A percentile compares a stretch with the other conserved stretches of the same genome.
Evolutionary conservation across 2,888 invertebrate species (phyloP).

Genomic region (Elmis aenea): DNA sequence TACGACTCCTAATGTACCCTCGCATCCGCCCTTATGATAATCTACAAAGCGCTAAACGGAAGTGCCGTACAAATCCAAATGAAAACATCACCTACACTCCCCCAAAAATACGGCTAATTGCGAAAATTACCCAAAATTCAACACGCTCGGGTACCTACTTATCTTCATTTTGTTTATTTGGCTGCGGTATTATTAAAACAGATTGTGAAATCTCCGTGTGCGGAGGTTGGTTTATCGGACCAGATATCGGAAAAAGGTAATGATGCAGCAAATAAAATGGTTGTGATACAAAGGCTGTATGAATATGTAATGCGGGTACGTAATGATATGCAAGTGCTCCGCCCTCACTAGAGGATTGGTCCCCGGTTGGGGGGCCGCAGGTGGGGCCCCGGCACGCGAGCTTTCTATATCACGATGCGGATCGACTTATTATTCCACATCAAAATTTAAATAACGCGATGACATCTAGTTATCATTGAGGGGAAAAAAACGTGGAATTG

Average conservation of each 20-base stretch:
- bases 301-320: conserved; percentile 21
- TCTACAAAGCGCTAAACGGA: too few relatives aligned
- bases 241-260: conserved; percentile 24
- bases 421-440: background rate
- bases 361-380: conserved; percentile 27
- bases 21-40: too few relatives aligned
- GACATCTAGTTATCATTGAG: conserved; percentile 1
- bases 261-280: conserved; percentile 31
- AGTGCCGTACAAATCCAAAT: too few relatives aligned
- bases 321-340: conserved; percentile 32
- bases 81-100: too few relatives aligned
- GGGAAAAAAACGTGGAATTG: too few relatives aligned
- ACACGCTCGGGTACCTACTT: too few relatives aligned
- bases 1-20: too few relatives aligned
- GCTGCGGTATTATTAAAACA: too few relatives aligned
- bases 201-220: background rate
- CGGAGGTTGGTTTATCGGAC: background rate
- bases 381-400: conserved; percentile 31
- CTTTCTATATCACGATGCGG: conserved; percentile 6
- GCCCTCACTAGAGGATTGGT: conserved; percentile 30
- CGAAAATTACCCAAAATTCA: too few relatives aligned
- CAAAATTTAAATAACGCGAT: background rate
- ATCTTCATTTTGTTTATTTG: too few relatives aligned
- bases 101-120: too few relatives aligned
- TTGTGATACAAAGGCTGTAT: conserved; percentile 13